Conservation (phyloP, 53 echinoderm and acorn worm genomes). For the Glandiceps talaboti region DNA sequence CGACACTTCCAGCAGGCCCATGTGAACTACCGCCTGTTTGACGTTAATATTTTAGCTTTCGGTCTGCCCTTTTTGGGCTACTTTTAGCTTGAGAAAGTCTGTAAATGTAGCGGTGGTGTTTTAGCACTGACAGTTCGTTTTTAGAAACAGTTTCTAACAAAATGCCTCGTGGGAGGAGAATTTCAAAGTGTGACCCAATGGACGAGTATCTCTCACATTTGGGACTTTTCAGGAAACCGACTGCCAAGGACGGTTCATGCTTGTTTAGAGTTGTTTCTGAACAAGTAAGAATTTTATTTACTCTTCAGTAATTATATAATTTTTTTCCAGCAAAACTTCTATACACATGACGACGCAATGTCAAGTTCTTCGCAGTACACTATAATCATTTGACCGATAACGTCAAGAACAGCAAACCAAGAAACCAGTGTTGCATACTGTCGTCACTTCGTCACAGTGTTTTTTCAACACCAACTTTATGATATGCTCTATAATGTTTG, state of each 20-base stretch:
- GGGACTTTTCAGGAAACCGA: constrained; percentile 83
- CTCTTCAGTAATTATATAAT: too few relatives aligned
- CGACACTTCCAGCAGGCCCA: background rate
- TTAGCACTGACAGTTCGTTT: background rate
- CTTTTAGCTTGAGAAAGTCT: background rate
- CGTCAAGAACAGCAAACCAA: too few relatives aligned
- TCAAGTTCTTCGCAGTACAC: too few relatives aligned
- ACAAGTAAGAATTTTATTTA: constrained; percentile 41
- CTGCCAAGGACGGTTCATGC: constrained; percentile 96
- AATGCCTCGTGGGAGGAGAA: background rate
- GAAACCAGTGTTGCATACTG: too few relatives aligned
- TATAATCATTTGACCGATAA: too few relatives aligned
- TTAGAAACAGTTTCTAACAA: too few relatives aligned
- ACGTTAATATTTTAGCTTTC: background rate
- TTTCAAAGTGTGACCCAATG: constrained; percentile 62
- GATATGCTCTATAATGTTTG: too few relatives aligned
- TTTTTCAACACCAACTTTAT: background rate
- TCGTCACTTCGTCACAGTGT: background rate
- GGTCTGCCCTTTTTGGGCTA: background rate
- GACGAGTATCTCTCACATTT: constrained; percentile 83
- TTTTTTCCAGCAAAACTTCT: too few relatives aligned
- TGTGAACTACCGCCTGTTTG: background rate
- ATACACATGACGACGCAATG: too few relatives aligned
- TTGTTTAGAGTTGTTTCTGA: constrained; percentile 95
- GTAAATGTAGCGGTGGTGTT: background rate